Base-by-base conservation (phyloP, 2,113 vertebrate species). In the Egretta garzetta region DNA sequence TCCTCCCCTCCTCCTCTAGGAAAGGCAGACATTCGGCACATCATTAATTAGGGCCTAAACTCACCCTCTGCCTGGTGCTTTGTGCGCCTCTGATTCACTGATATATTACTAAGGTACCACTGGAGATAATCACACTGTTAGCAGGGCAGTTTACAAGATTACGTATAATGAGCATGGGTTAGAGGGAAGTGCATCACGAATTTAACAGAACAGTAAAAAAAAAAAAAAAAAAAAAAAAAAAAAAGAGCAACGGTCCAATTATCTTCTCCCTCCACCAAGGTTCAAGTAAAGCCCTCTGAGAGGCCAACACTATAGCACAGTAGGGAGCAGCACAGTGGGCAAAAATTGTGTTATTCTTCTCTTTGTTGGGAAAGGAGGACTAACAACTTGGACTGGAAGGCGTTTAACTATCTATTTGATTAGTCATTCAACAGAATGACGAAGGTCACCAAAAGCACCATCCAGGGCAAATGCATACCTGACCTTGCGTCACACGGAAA, bases 371-470 rank as follows among this genome's bases (percentile, higher is more conserved):
- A 90, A 88, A 82, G 43, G 7, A 92, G 60, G 80, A 67, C 86
- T 64, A 95, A 96, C 70, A 96, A 64, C 76, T 94, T 80, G 91
- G 66, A 83, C 56, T 63, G 68, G 43, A 96, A 95, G 74, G 94
- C 37, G 95, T 82, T 74, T 95, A 96, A 90, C 92, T 97, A 96
- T 91, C 94, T 91, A 70, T 90, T 86, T 94, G 85, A 97, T 96
- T 92, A 95, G 79, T 88, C 85, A 86, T 88, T 94, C 86, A 83
- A 83, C n/a, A 83, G 35, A 90, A 76, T 24, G 50, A 58, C 3
- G 26, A 76, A 95, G 92, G 90, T 92, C 85, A 90, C 43, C 70
- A 45, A 72, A 72, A 95, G 64, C 62, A 82, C 62, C 80, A 82
- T 55, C 64, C 70, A 45, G 80, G 2, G 9, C 56, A 86, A 94